Evolutionary conservation across 2,797 vertebrate species (phyloP).

Genomic region (Brachyrhaphis roseni): DNA sequence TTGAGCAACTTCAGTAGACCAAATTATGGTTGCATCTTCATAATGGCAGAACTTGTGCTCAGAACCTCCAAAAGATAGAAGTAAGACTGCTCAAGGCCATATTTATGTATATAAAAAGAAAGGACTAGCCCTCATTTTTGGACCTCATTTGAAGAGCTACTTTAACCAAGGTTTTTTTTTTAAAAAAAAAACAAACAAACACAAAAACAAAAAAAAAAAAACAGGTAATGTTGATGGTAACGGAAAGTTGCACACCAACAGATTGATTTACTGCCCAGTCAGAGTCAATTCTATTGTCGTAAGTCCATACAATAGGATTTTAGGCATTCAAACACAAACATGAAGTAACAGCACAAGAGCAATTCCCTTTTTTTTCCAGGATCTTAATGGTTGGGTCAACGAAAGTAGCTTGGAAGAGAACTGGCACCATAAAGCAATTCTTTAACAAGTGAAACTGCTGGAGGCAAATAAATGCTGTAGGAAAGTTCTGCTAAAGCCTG

Average conservation of each 20-base stretch:
- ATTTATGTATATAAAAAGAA: neutral
- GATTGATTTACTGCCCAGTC: neutral
- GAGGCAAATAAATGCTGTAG: neutral
- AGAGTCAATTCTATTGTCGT: neutral
- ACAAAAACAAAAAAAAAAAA: neutral
- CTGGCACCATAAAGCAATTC: neutral
- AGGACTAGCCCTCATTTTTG: neutral
- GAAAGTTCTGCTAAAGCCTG: neutral
- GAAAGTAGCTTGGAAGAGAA: neutral
- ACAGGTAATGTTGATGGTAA: neutral
- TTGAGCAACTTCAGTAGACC: neutral
- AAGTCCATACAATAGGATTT: neutral
- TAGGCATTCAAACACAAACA: neutral
- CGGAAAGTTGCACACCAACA: neutral
- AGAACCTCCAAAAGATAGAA: neutral
- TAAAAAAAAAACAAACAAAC: too few relatives aligned
- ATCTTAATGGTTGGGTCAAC: neutral
- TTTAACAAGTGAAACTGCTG: neutral
- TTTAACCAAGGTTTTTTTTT: neutral
- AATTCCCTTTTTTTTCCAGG: neutral
- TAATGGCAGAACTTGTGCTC: neutral
- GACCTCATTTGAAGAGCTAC: neutral
- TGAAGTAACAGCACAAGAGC: neutral
- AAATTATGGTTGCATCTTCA: neutral
- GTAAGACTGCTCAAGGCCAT: neutral